Evolutionary conservation across 30 jellyfish, hydroid and myxozoan genomes (phyloP).

Genomic region (Aurelia sp.): DNA sequence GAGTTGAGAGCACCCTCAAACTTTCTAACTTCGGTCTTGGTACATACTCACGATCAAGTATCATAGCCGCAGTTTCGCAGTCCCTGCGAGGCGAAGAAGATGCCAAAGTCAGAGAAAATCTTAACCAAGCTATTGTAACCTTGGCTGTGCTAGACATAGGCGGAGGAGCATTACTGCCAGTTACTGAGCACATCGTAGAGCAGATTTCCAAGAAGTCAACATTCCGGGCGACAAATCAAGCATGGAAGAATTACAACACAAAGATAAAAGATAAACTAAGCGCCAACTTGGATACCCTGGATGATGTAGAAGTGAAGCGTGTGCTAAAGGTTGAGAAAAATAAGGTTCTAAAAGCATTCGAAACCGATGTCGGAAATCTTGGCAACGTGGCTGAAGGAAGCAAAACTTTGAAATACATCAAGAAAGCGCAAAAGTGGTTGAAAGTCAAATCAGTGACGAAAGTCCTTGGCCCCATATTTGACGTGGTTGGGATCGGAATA

Average conservation of each 20-base stretch:
- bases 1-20: conserved; percentile 1
- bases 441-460: conserved; percentile 15
- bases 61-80: conserved; percentile 4
- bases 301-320: conserved; percentile 11
- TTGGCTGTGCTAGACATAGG: conserved; percentile 44
- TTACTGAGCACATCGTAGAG: conserved; percentile 23
- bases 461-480: conserved; percentile 51
- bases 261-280: conserved; percentile 5
- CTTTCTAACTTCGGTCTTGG: conserved; percentile 30
- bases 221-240: conserved; percentile 23
- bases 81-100: conserved; percentile 23
- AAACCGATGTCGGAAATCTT: conserved; percentile 14
- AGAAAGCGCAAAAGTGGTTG: conserved; percentile 37
- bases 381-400: neutral
- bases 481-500: conserved; percentile 21
- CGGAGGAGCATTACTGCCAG: conserved; percentile 42
- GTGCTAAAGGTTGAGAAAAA: conserved; percentile 3
- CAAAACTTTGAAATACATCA: conserved; percentile 6
- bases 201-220: conserved; percentile 12
- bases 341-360: conserved; percentile 11
- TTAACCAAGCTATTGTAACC: conserved; percentile 46
- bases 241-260: conserved; percentile 17
- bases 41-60: conserved; percentile 13
- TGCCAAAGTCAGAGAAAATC: conserved; percentile 18
- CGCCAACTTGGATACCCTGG: neutral